Conservation (phyloP, 2,888 invertebrate species). For the Bibio marci region DNA sequence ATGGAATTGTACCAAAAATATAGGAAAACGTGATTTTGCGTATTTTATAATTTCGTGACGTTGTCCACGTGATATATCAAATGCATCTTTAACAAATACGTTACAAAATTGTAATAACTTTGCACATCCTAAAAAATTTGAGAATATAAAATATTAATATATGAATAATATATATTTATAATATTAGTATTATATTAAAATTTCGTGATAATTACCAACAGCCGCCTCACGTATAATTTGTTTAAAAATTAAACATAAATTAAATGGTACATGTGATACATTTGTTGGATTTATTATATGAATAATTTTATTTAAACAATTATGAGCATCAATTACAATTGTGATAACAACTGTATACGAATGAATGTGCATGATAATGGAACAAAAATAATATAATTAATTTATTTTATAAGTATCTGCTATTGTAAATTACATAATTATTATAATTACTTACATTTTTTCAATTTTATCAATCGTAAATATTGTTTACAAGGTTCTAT, state of each 20-base stretch:
- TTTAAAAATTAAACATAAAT: constrained; percentile 42
- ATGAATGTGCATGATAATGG: neutral
- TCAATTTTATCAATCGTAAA: constrained; percentile 41
- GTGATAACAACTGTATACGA: constrained; percentile 38
- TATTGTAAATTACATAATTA: constrained; percentile 1
- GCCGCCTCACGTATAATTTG: constrained; percentile 42
- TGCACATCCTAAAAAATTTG: constrained; percentile 25
- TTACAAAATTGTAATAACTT: constrained; percentile 44
- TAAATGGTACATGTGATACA: constrained; percentile 35
- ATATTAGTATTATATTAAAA: neutral
- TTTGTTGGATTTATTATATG: constrained; percentile 34
- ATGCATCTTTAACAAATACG: constrained; percentile 43
- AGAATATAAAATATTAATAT: neutral
- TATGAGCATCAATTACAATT: constrained; percentile 44
- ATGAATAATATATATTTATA: neutral
- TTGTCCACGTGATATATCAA: constrained; percentile 41
- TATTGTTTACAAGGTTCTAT: constrained; percentile 40
- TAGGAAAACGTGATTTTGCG: constrained; percentile 44
- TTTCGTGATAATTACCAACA: constrained; percentile 30
- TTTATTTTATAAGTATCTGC: constrained; percentile 1
- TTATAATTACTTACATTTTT: constrained; percentile 36
- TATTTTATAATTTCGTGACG: constrained; percentile 48
- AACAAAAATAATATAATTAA: constrained; percentile 1
- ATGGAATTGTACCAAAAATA: constrained; percentile 43
- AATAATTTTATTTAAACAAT: constrained; percentile 40